These are phyloP conservation scores for Caradrina clavipalpis DNA, from an alignment of 2,888 invertebrate species.

Conservation along the genomic window DNA sequence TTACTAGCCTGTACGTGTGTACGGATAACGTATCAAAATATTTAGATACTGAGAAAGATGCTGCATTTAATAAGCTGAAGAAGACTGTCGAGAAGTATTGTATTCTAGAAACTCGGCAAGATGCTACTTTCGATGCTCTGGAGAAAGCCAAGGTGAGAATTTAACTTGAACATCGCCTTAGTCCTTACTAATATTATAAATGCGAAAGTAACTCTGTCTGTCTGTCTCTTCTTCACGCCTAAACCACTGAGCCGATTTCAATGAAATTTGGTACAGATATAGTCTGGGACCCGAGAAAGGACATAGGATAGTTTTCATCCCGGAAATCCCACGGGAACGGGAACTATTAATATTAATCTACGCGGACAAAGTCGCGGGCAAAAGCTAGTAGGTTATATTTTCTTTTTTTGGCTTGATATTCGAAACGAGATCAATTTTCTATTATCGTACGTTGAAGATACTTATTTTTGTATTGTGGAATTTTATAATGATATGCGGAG, in stretches of 20 bases:
- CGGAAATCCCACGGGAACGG: no score
- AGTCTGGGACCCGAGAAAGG: no score
- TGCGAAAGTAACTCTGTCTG: no score
- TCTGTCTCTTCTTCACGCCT: no score
- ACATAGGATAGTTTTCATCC: no score
- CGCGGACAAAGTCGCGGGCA: no score
- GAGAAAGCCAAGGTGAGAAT: constrained; percentile 76
- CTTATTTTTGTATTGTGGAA: no score
- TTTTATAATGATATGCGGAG: no score
- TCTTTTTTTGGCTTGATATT: neutral
- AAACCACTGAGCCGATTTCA: no score
- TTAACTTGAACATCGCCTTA: neutral
- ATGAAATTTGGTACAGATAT: no score
- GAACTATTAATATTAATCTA: no score
- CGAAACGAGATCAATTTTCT: neutral
- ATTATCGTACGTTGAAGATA: neutral
- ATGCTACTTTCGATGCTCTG: constrained; percentile 80
- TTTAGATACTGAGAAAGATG: constrained; percentile 79
- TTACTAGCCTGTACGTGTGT: constrained; percentile 81
- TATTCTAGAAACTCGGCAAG: constrained; percentile 78
- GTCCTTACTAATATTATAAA: no score
- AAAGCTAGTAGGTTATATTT: constrained; percentile 36
- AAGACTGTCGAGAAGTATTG: constrained; percentile 80
- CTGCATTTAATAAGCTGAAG: constrained; percentile 77
- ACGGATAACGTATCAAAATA: constrained; percentile 84